These are phyloP conservation scores for Heliconius hewitsoni DNA, from an alignment of 1,140 invertebrate species.

Conservation along the genomic window DNA sequence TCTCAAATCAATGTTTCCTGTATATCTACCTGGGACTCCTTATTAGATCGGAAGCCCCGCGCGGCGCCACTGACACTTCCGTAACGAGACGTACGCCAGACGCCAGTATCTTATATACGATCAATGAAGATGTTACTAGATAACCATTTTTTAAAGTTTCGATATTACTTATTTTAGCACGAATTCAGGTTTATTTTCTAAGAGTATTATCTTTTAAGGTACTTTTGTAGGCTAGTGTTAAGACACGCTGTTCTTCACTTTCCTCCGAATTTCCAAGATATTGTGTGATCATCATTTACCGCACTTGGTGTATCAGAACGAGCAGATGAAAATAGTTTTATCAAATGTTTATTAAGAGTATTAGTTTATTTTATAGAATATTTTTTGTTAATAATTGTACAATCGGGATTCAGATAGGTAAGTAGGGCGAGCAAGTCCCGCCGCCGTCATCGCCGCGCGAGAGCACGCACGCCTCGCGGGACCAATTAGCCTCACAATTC, in stretches of 20 bases:
- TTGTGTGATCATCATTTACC: too few relatives aligned
- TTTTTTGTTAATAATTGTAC: not conserved
- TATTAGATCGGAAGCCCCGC: constrained; percentile 36
- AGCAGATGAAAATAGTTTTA: too few relatives aligned
- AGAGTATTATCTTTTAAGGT: too few relatives aligned
- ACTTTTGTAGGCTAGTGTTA: too few relatives aligned
- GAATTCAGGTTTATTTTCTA: too few relatives aligned
- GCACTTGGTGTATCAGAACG: too few relatives aligned
- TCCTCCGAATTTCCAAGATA: too few relatives aligned
- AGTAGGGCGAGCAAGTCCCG: constrained; percentile 1
- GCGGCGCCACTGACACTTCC: constrained; percentile 33
- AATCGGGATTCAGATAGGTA: not conserved
- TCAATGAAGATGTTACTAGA: constrained; percentile 14
- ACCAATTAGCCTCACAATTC: constrained; percentile 27
- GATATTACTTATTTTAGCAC: too few relatives aligned
- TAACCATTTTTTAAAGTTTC: not conserved
- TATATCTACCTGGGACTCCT: not conserved
- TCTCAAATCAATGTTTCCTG: constrained; percentile 1
- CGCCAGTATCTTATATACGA: not conserved
- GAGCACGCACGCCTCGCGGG: constrained; percentile 30
- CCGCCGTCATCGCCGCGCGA: not conserved
- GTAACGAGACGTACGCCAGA: constrained; percentile 8
- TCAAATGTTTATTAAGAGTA: too few relatives aligned
- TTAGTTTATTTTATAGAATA: not conserved
- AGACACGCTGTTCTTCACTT: too few relatives aligned